Conservation (phyloP, 1,140 invertebrate genomes). For the Meloidogyne floridensis region DNA sequence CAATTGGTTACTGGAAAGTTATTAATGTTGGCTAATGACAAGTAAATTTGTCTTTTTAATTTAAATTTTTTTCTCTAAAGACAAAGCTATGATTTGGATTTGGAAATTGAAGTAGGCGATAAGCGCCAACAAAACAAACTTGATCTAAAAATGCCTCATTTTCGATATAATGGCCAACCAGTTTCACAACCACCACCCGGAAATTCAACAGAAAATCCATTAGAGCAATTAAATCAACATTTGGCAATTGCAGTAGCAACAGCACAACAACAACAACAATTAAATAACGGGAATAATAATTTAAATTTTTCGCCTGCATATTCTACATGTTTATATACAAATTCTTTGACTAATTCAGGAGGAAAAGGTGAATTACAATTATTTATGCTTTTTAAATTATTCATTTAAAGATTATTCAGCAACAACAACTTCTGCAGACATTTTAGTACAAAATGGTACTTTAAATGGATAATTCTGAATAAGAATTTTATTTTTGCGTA, state of each 20-base stretch:
- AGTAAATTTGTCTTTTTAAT: constrained; percentile 65
- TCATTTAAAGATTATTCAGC: background rate
- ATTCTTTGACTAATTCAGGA: too few relatives aligned
- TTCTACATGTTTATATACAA: background rate
- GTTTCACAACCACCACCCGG: constrained; percentile 72
- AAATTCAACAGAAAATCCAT: constrained; percentile 35
- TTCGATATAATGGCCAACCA: constrained; percentile 75
- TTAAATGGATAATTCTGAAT: background rate
- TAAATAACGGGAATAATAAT: constrained; percentile 14
- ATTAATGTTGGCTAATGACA: constrained; percentile 84
- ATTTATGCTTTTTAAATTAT: background rate
- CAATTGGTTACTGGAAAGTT: constrained; percentile 86
- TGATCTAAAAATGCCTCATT: constrained; percentile 98
- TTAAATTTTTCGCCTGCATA: background rate
- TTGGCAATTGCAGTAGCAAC: constrained; percentile 5
- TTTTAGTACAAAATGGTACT: background rate
- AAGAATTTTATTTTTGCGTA: background rate
- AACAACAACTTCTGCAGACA: constrained; percentile 8
- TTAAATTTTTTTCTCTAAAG: constrained; percentile 34
- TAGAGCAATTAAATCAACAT: constrained; percentile 31
- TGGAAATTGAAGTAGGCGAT: constrained; percentile 22
- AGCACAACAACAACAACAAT: constrained; percentile 14
- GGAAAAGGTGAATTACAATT: too few relatives aligned
- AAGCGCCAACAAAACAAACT: constrained; percentile 75
- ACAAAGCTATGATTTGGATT: constrained; percentile 40